Evolutionary conservation across 2,888 invertebrate genomes (phyloP).

Genomic region (Scaptomyza flava): DNA sequence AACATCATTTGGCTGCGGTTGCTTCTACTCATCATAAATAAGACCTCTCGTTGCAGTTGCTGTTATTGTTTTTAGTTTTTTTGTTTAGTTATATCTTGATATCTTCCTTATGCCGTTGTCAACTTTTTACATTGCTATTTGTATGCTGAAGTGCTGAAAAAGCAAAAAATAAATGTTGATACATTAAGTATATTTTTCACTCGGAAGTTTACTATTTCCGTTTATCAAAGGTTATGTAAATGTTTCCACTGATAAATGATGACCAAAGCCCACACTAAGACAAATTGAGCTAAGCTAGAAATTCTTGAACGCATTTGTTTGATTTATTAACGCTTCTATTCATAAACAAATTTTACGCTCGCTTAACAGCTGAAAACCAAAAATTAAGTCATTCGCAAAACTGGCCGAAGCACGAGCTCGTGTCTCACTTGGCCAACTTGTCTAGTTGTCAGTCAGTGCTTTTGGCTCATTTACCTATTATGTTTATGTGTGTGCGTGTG

Average conservation of each 20-base stretch:
- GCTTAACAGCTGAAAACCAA: conserved; percentile 18
- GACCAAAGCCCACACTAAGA: conserved; percentile 42
- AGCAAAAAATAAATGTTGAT: conserved; percentile 28
- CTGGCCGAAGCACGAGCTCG: conserved; percentile 20
- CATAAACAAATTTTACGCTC: conserved; percentile 60
- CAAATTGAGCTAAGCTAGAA: conserved; percentile 50
- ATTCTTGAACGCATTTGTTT: conserved; percentile 62
- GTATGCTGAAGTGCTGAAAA: conserved; percentile 48
- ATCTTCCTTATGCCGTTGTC: conserved; percentile 17
- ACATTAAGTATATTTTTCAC: conserved; percentile 34
- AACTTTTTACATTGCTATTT: conserved; percentile 53
- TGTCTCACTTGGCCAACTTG: conserved; percentile 24
- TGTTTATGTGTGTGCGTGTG: background rate
- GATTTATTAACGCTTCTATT: conserved; percentile 68
- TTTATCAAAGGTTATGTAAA: conserved; percentile 46
- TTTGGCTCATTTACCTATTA: conserved; percentile 1
- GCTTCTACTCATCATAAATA: conserved; percentile 49
- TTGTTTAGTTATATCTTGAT: conserved; percentile 21
- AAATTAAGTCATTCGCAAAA: conserved; percentile 35
- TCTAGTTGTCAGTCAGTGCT: conserved; percentile 3
- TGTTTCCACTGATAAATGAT: conserved; percentile 56
- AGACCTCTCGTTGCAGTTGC: conserved; percentile 17
- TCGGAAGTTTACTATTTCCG: conserved; percentile 28
- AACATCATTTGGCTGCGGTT: conserved; percentile 58
- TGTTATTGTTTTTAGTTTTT: conserved; percentile 8